Percentiles rank a stretch among this genome's conserved stretches.
Evolutionary conservation across 2,797 vertebrate genomes (phyloP).

Genomic region (Stomatorhinus walkeri): DNA sequence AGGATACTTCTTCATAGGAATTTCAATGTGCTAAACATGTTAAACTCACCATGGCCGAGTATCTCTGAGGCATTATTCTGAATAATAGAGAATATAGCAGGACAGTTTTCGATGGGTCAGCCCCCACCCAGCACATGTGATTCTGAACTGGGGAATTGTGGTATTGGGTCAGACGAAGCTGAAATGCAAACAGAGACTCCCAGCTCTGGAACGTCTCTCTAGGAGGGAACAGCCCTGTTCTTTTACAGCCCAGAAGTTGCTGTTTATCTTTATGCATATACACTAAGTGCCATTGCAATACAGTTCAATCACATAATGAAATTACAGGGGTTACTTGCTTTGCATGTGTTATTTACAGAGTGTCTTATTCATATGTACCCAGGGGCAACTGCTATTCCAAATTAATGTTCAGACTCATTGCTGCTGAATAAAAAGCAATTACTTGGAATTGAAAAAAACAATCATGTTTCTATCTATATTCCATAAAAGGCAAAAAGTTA

Average conservation of each 20-base stretch:
- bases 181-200: slow-evolving; percentile 27
- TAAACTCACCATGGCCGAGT: neutral
- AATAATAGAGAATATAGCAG: slow-evolving; percentile 3
- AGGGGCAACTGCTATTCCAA: neutral
- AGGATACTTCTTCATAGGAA: neutral
- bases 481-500: neutral
- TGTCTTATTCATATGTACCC: neutral
- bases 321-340: neutral
- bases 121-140: slow-evolving; percentile 20
- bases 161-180: slow-evolving; percentile 1
- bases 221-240: neutral
- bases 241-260: neutral
- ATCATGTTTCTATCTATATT: neutral
- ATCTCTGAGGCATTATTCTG: neutral
- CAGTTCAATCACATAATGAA: slow-evolving; percentile 9
- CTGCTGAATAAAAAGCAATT: slow-evolving; percentile 8
- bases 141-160: slow-evolving; percentile 26
- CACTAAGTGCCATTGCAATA: neutral
- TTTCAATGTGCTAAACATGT: neutral
- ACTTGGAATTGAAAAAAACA: slow-evolving; percentile 1
- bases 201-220: slow-evolving; percentile 15
- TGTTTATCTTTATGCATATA: slow-evolving; percentile 13
- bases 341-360: neutral
- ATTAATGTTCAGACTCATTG: neutral
- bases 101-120: slow-evolving; percentile 22